Evolutionary conservation across 1,140 invertebrate species (phyloP), one percentile per base, ranked within the genome.

Genomic region (Maniola jurtina): DNA sequence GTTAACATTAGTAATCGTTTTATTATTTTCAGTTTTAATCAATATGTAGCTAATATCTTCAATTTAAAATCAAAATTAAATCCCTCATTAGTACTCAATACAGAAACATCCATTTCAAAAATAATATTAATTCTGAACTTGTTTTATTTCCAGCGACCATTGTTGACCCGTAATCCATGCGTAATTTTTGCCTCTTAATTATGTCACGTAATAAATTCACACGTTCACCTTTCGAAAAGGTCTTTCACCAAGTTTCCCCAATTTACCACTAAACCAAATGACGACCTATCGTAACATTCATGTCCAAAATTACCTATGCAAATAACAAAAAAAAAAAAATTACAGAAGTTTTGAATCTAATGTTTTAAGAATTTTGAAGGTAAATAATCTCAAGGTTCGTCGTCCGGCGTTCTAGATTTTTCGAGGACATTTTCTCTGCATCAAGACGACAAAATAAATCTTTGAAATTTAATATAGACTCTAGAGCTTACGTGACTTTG

Each of bases 401-500:
- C 10, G 42, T 11, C 1, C 42, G 13, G 42, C 42, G 42, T 45
- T 45, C 42, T 45, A 45, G 42, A 11, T 45, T 45, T 11, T 45
- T 45, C 42, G 5, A 45, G 42, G 42, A 45, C 42, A 45, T 45
- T 13, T 45, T 45, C 42, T 45, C 42, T 45, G 42, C 42, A 45
- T 8, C 42, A 9, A 45, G 42, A 45, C 42, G 42, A 45, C 42
- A 25, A 45, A 45, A 45, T 45, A 45, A 45, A 45, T 45, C 42
- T 45, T 45, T 45, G 1, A n/a, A 45, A 45, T 45, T 45, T n/a
- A 13, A 45, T 45, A n/a, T n/a, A 6, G 9, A 45, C 9, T 11
- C 42, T 2, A n/a, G 42, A 45, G 13, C 10, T 45, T 11, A 45
- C 9, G 42, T 45, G 10, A 7, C 38, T 38, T 38, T 9, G 10